Base-by-base conservation (phyloP, 2,113 vertebrate species). In the Marmota monax region DNA sequence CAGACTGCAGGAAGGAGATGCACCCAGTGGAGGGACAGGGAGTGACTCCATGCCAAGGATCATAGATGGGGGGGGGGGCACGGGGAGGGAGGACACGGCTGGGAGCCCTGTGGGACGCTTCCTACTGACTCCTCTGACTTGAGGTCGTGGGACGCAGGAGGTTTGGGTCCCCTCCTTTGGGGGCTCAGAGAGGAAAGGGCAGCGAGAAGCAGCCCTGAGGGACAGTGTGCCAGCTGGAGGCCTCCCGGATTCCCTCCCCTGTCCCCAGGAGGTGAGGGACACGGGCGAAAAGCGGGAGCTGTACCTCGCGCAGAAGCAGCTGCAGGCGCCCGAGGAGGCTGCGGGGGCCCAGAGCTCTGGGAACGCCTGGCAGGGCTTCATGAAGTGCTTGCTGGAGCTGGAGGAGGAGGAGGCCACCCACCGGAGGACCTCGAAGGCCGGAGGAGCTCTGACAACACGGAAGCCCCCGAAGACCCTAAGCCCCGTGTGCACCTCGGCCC, bases 361-460 rank as follows among this genome's bases (percentile, higher is more conserved):
- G 11, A 53, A 2, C 5, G 9, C 29, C 61, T 4, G n/a, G 12
- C 94, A 13, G 0, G 89, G 97, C 85, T 97, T 98, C 97, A 98
- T 98, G 91, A 97, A 93, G 85, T 94, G 89, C 86, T 42, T 98
- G 53, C 91, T 97, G 65, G 94, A 96, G n/a, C 94, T 84, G 27
- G 96, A 96, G 18, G 95, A 97, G 65, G 96, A 93, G 51, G 92
- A 96, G 61, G 82, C 70, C 18, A 53, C 9, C 0, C 70, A 58
- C 1, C 65, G 45, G 32, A 96, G 74, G 76, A 58, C 91, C n/a
- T 1, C 42, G 5, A 97, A 82, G 93, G 77, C 88, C 69, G 51
- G 77, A n/a, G 20, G 77, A n/a, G 20, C 42, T 20, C 77, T 29
- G 32, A 53, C 90, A 29, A n/a, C 56, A 79, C 58, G 84, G 79